Evolutionary conservation across 2,888 invertebrate species (phyloP), one percentile per base, ranked within the genome.

Genomic region (Lasioglossum leucozonium): DNA sequence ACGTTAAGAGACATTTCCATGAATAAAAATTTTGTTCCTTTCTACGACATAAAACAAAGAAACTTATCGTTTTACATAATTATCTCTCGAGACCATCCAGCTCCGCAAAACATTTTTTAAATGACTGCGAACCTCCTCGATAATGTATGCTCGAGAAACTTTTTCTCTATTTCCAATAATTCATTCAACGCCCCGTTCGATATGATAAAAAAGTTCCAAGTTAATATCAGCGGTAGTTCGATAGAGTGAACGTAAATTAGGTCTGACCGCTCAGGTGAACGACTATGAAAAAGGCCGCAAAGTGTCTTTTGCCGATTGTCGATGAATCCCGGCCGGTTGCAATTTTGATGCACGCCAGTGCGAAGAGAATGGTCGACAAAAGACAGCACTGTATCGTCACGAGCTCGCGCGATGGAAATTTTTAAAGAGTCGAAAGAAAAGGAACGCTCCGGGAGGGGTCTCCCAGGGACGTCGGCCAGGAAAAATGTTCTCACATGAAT

Each of bases 401-500:
- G 58, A 22, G 16, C 44, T 10, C 10, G 44, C 1, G 37, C 67
- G 47, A 84, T 55, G 78, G 79, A 84, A 84, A 82, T 78, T 84
- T 84, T 84, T 44, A 75, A 13, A 30, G 10, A 44, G 37, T 34
- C 67, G 13, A 22, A 34, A 65, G 22, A 40, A 72, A 84, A 65
- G 34, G 16, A 18, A 16, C 51, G 47, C 62, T 42, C 13, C 51
- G 10, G 47, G 74, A 40, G 13, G n/a, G 18, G 40, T 65, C 55
- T 55, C 71, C 22, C n/a, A n/a, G 47, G 37, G 40, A 30, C 47
- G 44, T 65, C 34, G 34, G 42, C 18, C 42, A 34, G 40, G 62
- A 79, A 80, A 72, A 76, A 81, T 81, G 58, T 78, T 81, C 75
- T 81, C 78, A 51, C 62, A 72, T 74, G 79, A 85, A 86, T 81